Evolutionary conservation across 2,113 vertebrate genomes (phyloP), one percentile per base, ranked within the genome.

Genomic region (human): DNA sequence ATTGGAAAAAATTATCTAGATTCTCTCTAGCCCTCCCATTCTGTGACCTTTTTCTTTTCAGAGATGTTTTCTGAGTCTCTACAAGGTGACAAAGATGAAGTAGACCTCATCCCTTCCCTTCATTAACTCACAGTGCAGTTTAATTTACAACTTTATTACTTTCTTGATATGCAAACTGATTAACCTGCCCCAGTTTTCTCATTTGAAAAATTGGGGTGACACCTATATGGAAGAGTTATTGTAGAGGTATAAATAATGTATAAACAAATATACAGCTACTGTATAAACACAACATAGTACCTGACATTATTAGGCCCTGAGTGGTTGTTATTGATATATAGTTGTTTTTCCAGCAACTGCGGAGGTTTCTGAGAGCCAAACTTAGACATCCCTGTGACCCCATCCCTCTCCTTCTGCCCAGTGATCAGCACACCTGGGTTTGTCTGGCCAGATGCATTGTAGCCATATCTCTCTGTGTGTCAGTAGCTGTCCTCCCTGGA

Each of bases 31-130:
- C n/a, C 18, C 27, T 93, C 43, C 32, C 38, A 12, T 90, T 84
- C 48, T 97, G 64, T 89, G 64, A 66, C 45, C 59, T 20, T 80
- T 80, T 25, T 90, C 50, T 76, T 89, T 13, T 80, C 18, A 64
- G 89, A 94, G 75, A 73, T 81, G 48, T 52, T 85, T 97, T 88
- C 70, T 81, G 52, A 91, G 27, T 89, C 68, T 78, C 35, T 76
- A 3, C 20, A 84, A 94, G 68, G 40, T 81, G n/a, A 82, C 52
- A 89, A 43, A 95, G 55, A 78, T 78, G 48, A 84, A 68, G 25
- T 30, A 18, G 23, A 38, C 12, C 40, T 96, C n/a, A 76, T 48
- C 18, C n/a, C 8, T 89, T 35, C 27, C 82, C 38, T 89, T 95
- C 30, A 61, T 75, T 83, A 88, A 50, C 50, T 93, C 43, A 57